Percentiles rank a stretch among this genome's conserved stretches.
These are phyloP conservation scores for Siniperca undulata DNA, from an alignment of 2,797 vertebrate species.

Conservation along the genomic window DNA sequence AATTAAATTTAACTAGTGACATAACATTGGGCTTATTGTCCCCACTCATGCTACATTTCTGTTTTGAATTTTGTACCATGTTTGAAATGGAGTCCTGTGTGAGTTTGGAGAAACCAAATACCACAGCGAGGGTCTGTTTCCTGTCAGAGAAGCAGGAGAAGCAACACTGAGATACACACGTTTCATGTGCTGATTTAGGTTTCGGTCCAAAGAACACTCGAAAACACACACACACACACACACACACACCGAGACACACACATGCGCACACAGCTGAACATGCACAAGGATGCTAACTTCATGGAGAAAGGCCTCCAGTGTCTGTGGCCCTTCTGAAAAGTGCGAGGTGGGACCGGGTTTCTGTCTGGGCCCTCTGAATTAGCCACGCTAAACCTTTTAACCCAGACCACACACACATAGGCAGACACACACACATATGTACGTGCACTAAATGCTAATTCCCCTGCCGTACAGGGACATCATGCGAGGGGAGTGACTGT, in stretches of 20 bases:
- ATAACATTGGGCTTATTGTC: constrained; percentile 71
- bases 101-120: constrained; percentile 73
- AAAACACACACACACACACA: constrained; percentile 17
- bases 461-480: constrained; percentile 45
- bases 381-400: constrained; percentile 66
- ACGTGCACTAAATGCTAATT: constrained; percentile 73
- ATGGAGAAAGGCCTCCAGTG: constrained; percentile 60
- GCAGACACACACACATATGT: constrained; percentile 35
- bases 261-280: constrained; percentile 36
- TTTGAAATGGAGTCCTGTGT: constrained; percentile 69
- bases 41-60: constrained; percentile 58
- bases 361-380: constrained; percentile 75
- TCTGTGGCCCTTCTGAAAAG: constrained; percentile 64
- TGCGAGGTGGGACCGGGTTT: constrained; percentile 67
- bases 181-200: constrained; percentile 80
- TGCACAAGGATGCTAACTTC: constrained; percentile 41
- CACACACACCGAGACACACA: constrained; percentile 7
- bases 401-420: constrained; percentile 76
- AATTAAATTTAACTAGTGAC: constrained; percentile 58
- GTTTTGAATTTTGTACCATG: constrained; percentile 75
- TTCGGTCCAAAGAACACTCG: constrained; percentile 46
- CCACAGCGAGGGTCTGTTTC: constrained; percentile 74
- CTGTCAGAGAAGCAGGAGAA: constrained; percentile 72
- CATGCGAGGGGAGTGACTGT: constrained; percentile 66
- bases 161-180: constrained; percentile 76